phyloP scores from a whole-genome alignment of 2,797 vertebrate species.

The Ciconia nigra region DNA sequence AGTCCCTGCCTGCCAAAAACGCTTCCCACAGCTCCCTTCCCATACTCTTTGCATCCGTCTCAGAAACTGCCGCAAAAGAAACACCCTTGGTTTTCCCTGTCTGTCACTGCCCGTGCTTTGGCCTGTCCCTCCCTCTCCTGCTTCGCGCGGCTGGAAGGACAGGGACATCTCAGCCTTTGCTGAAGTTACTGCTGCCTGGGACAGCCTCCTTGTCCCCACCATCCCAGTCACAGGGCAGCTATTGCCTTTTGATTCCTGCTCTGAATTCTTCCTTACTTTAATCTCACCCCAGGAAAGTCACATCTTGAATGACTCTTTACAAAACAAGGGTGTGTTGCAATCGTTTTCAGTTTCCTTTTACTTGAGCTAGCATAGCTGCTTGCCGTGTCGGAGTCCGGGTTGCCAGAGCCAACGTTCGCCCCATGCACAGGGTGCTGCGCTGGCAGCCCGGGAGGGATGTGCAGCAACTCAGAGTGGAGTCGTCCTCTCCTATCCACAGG shows the following conservation, averaged over 20 bases:
- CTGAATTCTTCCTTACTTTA: background rate
- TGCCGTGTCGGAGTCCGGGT: background rate
- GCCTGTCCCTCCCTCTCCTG: background rate
- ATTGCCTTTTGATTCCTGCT: background rate
- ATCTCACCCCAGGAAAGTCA: background rate
- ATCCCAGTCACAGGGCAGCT: background rate
- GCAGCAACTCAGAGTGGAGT: rapidly evolving
- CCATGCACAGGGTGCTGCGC: background rate
- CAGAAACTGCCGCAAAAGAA: background rate
- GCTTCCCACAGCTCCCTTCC: background rate
- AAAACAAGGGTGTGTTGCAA: background rate
- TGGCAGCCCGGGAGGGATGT: background rate
- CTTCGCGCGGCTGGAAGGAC: background rate
- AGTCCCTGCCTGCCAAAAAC: background rate
- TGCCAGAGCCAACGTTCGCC: background rate
- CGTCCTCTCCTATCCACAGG: background rate
- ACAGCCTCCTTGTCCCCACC: background rate
- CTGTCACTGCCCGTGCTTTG: background rate
- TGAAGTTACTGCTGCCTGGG: background rate
- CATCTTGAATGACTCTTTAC: background rate
- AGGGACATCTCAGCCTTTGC: background rate
- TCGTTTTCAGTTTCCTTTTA: background rate
- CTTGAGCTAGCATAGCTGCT: background rate
- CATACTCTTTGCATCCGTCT: background rate
- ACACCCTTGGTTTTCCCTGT: background rate